phyloP scores from a whole-genome alignment of 2,113 vertebrate genomes.

The Puntigrus tetrazona region DNA sequence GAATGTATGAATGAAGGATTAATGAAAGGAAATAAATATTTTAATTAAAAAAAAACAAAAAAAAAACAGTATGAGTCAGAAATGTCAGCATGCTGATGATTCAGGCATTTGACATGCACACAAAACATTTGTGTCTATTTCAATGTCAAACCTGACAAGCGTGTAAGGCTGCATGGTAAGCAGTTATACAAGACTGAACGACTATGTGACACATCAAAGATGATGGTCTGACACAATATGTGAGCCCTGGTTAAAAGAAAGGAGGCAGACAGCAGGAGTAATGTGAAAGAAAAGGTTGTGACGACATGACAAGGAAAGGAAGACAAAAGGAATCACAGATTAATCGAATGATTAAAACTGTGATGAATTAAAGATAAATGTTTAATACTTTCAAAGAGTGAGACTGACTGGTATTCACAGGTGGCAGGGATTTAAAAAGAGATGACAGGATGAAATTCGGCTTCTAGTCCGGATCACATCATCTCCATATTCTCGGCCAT shows the following conservation, averaged over 20 bases:
- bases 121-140: background rate
- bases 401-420: background rate
- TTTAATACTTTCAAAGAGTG: background rate
- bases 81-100: background rate
- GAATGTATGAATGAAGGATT: no score
- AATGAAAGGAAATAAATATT: background rate
- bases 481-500: background rate
- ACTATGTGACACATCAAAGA: background rate
- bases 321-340: background rate
- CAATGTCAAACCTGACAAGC: conserved; percentile 16
- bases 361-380: background rate
- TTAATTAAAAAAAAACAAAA: background rate
- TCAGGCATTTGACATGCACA: background rate
- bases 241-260: conserved; percentile 6
- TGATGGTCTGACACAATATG: background rate
- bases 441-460: background rate
- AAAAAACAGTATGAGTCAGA: background rate
- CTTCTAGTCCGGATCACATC: background rate
- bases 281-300: background rate
- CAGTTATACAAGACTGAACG: background rate
- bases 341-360: background rate
- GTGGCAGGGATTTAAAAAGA: background rate
- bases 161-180: background rate
- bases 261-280: background rate
- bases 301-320: background rate